These are phyloP conservation scores for Hapalemur alaotrensis DNA, from an alignment of 2,797 vertebrate genomes.

Conservation along the genomic window DNA sequence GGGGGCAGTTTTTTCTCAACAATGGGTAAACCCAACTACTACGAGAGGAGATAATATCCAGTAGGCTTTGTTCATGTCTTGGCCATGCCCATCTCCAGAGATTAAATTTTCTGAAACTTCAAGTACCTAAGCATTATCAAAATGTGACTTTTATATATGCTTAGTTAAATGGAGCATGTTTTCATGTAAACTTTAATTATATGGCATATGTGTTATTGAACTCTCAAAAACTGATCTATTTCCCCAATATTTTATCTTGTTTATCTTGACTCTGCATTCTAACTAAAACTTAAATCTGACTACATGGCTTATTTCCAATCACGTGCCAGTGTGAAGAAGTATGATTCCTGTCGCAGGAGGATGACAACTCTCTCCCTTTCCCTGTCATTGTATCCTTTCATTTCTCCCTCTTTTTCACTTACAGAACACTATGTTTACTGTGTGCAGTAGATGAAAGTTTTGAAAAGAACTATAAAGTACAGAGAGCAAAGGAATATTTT, in stretches of 20 bases:
- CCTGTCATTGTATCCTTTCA: accelerated
- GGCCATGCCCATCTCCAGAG: not conserved
- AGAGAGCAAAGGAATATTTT: not conserved
- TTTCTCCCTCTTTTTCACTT: not conserved
- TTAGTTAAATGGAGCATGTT: not conserved
- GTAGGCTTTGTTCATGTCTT: not conserved
- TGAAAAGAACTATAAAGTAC: not conserved
- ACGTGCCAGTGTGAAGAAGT: accelerated
- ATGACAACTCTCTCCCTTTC: not conserved
- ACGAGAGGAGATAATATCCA: accelerated
- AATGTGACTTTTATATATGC: not conserved
- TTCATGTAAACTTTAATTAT: not conserved
- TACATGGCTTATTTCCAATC: not conserved
- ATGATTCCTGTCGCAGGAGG: accelerated
- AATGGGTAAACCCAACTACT: not conserved
- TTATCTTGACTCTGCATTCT: not conserved
- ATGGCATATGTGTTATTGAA: not conserved
- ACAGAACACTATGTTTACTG: not conserved
- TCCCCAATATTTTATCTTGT: not conserved
- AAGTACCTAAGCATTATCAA: not conserved
- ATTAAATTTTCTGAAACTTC: not conserved
- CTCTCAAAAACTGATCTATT: not conserved
- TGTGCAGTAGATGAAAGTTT: not conserved
- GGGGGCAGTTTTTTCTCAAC: not conserved
- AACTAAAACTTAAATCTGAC: not conserved